phyloP scores from a whole-genome alignment of 2,113 vertebrate genomes.

The Microcebus tavaratra region DNA sequence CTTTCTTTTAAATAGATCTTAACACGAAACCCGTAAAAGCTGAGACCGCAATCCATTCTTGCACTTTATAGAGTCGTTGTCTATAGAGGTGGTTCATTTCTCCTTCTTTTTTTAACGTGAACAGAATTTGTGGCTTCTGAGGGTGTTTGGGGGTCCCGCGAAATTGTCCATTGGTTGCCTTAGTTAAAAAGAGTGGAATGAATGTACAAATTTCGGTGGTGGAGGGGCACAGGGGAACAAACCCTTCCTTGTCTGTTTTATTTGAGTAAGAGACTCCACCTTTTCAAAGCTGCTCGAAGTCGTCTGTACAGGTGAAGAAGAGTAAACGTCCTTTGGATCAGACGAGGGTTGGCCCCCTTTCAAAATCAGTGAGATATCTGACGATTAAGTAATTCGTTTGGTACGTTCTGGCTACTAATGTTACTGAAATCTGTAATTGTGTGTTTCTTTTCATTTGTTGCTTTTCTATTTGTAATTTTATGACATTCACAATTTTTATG shows the following conservation, averaged over 20 bases:
- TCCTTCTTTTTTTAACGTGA: background rate
- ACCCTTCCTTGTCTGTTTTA: background rate
- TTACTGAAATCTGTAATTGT: background rate
- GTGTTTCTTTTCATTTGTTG: background rate
- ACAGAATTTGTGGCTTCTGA: background rate
- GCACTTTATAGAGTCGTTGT: background rate
- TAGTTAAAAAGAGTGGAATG: background rate
- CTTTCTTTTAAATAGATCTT: background rate
- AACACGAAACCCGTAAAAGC: background rate
- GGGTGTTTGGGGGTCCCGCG: background rate
- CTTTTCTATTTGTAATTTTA: slow-evolving; percentile 54
- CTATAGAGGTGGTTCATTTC: background rate
- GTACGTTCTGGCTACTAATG: background rate
- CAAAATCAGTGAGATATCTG: background rate
- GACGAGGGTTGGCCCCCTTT: background rate
- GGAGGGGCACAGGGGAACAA: too few species aligned
- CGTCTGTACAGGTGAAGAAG: background rate
- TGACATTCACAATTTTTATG: background rate
- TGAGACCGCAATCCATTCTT: background rate
- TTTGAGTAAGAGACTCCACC: background rate
- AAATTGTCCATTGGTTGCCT: slow-evolving; percentile 29
- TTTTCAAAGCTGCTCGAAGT: background rate
- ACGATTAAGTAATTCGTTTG: background rate
- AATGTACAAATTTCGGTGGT: background rate
- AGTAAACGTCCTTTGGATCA: background rate